phyloP scores from a whole-genome alignment of 2,113 vertebrate species.

The Elaphurus davidianus region DNA sequence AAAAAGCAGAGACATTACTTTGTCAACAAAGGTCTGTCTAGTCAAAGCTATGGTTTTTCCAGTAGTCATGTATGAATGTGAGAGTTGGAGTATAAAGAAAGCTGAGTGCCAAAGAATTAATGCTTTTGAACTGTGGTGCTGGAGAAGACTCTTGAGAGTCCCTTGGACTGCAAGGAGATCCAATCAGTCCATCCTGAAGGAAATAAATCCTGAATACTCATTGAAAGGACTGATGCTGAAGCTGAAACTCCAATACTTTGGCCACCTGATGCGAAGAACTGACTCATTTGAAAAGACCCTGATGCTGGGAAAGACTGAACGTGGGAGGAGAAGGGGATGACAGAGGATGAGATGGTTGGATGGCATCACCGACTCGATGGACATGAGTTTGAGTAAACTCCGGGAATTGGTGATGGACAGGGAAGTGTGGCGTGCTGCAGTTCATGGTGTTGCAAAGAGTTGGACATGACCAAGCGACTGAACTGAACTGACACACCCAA shows the following conservation, averaged over 20 bases:
- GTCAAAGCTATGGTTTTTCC: background rate
- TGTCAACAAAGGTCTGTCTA: background rate
- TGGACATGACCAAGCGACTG: background rate
- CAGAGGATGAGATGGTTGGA: background rate
- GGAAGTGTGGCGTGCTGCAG: background rate
- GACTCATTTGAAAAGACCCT: background rate
- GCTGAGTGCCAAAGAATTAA: background rate
- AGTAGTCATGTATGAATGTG: background rate
- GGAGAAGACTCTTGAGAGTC: background rate
- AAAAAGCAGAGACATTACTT: background rate
- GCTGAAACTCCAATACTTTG: background rate
- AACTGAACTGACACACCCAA: background rate
- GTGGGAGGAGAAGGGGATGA: background rate
- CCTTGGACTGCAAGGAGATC: background rate
- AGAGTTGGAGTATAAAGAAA: background rate
- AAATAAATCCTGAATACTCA: background rate
- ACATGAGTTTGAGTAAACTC: background rate
- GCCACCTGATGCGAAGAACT: background rate
- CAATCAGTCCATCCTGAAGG: background rate
- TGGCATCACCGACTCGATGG: background rate
- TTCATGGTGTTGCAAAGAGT: background rate
- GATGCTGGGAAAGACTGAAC: background rate
- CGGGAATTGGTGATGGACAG: background rate
- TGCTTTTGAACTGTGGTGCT: background rate
- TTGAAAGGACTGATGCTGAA: background rate